These are phyloP conservation scores for Xyrichtys novacula DNA, from an alignment of 2,797 vertebrate genomes.

Conservation along the genomic window DNA sequence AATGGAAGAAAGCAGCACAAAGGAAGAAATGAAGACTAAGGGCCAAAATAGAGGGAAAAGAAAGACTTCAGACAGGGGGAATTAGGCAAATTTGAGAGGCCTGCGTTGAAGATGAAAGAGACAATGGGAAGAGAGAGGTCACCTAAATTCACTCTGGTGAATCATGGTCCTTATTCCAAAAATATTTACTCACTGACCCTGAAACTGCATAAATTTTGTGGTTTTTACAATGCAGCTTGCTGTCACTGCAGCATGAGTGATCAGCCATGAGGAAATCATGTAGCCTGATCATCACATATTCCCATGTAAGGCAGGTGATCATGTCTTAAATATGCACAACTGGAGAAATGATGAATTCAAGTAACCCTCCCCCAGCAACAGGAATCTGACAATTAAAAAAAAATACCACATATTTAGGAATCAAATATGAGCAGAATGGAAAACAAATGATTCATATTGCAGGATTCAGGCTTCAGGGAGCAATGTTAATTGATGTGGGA, in stretches of 20 bases:
- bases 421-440: slow-evolving; percentile 33
- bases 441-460: slow-evolving; percentile 56
- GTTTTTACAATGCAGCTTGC: slow-evolving; percentile 20
- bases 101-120: slow-evolving; percentile 2
- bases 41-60: neutral
- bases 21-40: neutral
- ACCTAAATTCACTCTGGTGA: slow-evolving; percentile 36
- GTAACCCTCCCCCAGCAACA: slow-evolving; percentile 5
- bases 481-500: slow-evolving; percentile 62
- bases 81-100: slow-evolving; percentile 7
- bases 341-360: slow-evolving; percentile 29
- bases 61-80: neutral
- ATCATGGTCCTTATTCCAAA: slow-evolving; percentile 37
- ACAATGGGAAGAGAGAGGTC: slow-evolving; percentile 12
- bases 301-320: slow-evolving; percentile 21
- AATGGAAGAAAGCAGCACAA: slow-evolving; percentile 11
- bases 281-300: slow-evolving; percentile 33
- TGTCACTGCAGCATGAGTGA: slow-evolving; percentile 14
- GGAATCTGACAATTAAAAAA: slow-evolving; percentile 42
- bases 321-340: slow-evolving; percentile 42
- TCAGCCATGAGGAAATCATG: slow-evolving; percentile 19
- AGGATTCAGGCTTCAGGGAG: slow-evolving; percentile 35
- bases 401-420: slow-evolving; percentile 42
- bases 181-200: slow-evolving; percentile 35
- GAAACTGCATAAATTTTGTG: slow-evolving; percentile 14